Percentiles rank a stretch among this genome's conserved stretches.
Conservation (phyloP, 64 coral and sea anemone genomes). For the Dendrophyllia cribrosa region DNA sequence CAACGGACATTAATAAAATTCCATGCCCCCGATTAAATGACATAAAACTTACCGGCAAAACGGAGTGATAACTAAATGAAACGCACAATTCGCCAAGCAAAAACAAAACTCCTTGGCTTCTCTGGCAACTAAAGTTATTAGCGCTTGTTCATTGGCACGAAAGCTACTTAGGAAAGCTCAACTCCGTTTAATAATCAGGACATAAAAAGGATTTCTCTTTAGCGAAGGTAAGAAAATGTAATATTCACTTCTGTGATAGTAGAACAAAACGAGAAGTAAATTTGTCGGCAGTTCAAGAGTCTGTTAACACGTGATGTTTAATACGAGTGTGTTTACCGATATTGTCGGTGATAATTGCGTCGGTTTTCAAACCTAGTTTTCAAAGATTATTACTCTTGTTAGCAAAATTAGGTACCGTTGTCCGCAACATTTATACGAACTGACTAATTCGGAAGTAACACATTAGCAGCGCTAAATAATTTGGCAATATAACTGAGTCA, state of each 20-base stretch:
- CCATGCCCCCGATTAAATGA: not conserved
- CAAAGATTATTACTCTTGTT: slow-evolving; percentile 1
- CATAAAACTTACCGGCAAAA: not conserved
- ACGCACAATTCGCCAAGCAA: not conserved
- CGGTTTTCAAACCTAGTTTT: not conserved
- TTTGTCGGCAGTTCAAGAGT: no score
- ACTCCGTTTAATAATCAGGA: not conserved
- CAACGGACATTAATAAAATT: slow-evolving; percentile 35
- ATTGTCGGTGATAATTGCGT: not conserved
- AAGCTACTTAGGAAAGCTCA: not conserved
- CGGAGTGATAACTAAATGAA: not conserved
- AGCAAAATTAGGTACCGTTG: not conserved
- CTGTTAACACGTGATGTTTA: not conserved
- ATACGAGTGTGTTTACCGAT: not conserved
- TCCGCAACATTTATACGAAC: not conserved
- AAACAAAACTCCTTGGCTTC: not conserved
- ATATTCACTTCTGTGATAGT: no score
- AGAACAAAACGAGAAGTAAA: no score
- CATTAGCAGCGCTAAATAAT: not conserved
- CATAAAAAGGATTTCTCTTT: not conserved
- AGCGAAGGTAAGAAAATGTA: slow-evolving; percentile 1
- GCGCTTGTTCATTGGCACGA: no score
- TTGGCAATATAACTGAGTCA: not conserved
- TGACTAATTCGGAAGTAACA: not conserved
- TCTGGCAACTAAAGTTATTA: not conserved